Evolutionary conservation across 35 echinoderm and acorn worm species (phyloP), one percentile per base, ranked within the genome.

Genomic region (Anneissia japonica): DNA sequence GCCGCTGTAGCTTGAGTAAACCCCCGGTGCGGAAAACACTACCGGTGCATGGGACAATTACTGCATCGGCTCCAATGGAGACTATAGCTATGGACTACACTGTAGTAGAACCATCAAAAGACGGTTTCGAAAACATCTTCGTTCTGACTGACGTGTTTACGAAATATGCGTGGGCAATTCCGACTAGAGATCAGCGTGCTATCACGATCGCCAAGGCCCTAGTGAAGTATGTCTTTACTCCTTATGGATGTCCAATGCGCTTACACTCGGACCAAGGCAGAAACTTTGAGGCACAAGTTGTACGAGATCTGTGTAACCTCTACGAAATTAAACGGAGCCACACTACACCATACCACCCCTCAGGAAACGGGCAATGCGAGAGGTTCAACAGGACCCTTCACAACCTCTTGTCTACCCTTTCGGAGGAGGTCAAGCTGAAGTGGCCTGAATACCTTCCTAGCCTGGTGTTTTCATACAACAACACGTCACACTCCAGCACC

Each of bases 141-240:
- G 85, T 94, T 0, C 41, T 94, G 5, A 91, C 93, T 26, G 84
- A 94, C 35, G 88, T 91, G 74, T 94, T 94, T 73, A 94, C 93
- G 0, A 32, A 85, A 21, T 90, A 94, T 87, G 80, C 88, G 31
- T 81, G 84, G 38, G 84, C 88, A 0, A 82, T 87, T 36, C 85
- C 88, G 17, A 90, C 91, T 26, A 46, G 91, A 11, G 81, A 90
- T 35, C 91, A 93, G 32, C 86, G 82, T 9, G 91, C 91, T 30
- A 35, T 81, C 5, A 94, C 81, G 3, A 86, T 81, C 0, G 88
- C 93, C 28, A 88, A 64, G 41, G 73, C 77, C n/a, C 74, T 88
- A 28, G 74, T 74, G 73, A 74, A 80, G 0, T 56, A 86, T 11
- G 41, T 80, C 64, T 83, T 92, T 31, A n/a, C 45, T 1, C 90